These are phyloP conservation scores for Trichechus manatus DNA, from an alignment of 2,113 vertebrate species.

Conservation along the genomic window DNA sequence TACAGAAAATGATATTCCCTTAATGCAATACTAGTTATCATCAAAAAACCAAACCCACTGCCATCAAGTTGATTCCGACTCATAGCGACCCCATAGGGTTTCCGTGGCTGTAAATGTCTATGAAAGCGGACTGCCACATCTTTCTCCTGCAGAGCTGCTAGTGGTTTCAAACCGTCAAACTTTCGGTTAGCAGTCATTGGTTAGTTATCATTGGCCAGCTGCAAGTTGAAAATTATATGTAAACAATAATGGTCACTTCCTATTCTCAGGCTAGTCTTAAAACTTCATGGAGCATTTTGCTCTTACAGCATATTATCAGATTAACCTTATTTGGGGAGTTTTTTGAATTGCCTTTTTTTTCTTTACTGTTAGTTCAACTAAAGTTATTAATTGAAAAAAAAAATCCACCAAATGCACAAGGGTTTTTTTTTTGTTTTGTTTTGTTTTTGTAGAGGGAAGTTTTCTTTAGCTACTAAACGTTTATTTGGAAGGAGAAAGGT, in stretches of 20 bases:
- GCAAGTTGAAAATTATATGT: neutral
- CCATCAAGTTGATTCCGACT: no score
- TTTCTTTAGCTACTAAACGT: neutral
- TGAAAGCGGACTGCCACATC: no score
- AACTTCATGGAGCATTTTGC: neutral
- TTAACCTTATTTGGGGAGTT: neutral
- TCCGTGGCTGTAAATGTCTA: no score
- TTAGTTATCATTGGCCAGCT: neutral
- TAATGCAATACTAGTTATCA: neutral
- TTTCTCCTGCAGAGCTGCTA: no score
- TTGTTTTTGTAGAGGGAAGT: neutral
- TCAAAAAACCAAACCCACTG: neutral
- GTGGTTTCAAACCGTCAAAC: no score
- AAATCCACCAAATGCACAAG: neutral
- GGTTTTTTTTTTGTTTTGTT: neutral
- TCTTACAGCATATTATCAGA: neutral
- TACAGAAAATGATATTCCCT: neutral
- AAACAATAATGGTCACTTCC: neutral
- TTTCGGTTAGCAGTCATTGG: no score
- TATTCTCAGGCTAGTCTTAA: neutral
- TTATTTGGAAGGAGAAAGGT: conserved; percentile 43
- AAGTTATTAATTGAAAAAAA: conserved; percentile 51
- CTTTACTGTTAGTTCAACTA: neutral
- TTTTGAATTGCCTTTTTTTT: conserved; percentile 31
- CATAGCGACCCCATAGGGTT: no score